Conservation (phyloP, 2,888 invertebrate genomes). For the Diachrysia chrysitis region DNA sequence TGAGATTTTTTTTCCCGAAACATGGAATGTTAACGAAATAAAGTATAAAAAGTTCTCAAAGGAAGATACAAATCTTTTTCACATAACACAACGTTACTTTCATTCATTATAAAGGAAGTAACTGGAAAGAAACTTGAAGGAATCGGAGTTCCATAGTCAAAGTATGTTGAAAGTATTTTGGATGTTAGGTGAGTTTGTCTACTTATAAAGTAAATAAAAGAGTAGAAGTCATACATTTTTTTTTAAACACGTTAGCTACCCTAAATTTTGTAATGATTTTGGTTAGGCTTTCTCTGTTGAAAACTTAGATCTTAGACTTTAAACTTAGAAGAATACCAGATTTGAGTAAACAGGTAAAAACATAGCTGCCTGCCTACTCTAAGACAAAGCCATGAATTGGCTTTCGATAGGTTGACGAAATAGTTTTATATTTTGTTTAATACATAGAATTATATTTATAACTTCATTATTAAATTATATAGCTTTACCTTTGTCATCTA, state of each 20-base stretch:
- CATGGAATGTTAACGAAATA: conserved; percentile 42
- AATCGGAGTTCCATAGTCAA: conserved; percentile 11
- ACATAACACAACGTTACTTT: conserved; percentile 34
- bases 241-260: not conserved
- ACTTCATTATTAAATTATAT: no score
- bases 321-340: no score
- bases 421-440: no score
- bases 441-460: no score
- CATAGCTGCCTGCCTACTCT: no score
- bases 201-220: conserved; percentile 4
- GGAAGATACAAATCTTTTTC: conserved; percentile 43
- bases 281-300: no score
- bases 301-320: no score
- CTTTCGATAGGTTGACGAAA: no score
- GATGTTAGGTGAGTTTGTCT: conserved; percentile 7
- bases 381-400: no score
- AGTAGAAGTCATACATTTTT: not conserved
- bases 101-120: conserved; percentile 37
- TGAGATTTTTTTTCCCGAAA: conserved; percentile 14
- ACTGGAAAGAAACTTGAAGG: conserved; percentile 27
- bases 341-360: no score
- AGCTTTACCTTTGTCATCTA: not conserved
- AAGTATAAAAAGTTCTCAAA: conserved; percentile 45
- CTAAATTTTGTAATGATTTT: no score
- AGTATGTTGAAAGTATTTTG: conserved; percentile 16